These are phyloP conservation scores for Pachliopta kotzebuea DNA, from an alignment of 2,888 invertebrate species.

Conservation along the genomic window DNA sequence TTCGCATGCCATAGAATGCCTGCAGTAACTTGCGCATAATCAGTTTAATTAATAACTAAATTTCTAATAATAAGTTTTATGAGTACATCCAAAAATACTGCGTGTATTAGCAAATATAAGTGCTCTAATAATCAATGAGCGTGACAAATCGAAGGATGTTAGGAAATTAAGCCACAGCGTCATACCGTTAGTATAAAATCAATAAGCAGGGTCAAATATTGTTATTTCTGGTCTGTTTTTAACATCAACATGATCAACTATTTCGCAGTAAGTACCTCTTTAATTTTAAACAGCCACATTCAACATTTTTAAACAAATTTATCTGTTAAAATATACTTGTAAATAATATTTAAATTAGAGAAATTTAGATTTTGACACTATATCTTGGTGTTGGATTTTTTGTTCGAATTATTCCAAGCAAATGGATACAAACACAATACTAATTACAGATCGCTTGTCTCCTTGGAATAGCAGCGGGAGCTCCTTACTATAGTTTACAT, in stretches of 20 bases:
- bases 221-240: slow-evolving; percentile 15
- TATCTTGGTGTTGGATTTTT: background rate
- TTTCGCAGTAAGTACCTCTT: slow-evolving; percentile 53
- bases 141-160: slow-evolving; percentile 62
- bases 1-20: too few relatives aligned
- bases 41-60: slow-evolving; percentile 4
- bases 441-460: slow-evolving; percentile 56
- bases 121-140: slow-evolving; percentile 65
- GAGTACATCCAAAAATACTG: slow-evolving; percentile 49
- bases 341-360: too few relatives aligned
- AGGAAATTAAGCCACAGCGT: slow-evolving; percentile 54
- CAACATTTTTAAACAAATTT: too few relatives aligned
- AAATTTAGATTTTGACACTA: too few relatives aligned
- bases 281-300: background rate
- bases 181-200: slow-evolving; percentile 56
- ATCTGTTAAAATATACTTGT: too few relatives aligned
- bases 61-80: slow-evolving; percentile 12
- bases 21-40: background rate
- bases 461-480: slow-evolving; percentile 53
- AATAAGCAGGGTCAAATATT: slow-evolving; percentile 33
- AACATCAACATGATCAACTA: slow-evolving; percentile 56
- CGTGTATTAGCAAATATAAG: slow-evolving; percentile 29
- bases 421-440: too few relatives aligned
- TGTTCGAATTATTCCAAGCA: background rate
- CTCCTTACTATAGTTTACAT: slow-evolving; percentile 41